These are phyloP conservation scores for Trematocara unimaculatum DNA, from an alignment of 2,113 vertebrate species.

Conservation along the genomic window DNA sequence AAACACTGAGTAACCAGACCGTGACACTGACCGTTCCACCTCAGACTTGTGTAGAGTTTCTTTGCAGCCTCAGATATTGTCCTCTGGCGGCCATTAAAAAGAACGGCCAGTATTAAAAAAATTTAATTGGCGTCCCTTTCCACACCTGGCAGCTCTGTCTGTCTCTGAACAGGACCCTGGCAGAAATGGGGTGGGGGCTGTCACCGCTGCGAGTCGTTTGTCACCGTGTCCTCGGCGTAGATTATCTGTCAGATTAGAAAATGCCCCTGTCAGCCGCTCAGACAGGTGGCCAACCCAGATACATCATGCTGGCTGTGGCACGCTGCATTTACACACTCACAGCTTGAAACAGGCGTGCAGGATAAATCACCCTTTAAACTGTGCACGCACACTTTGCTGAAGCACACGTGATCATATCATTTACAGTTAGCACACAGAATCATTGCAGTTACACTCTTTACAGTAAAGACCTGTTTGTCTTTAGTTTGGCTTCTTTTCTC, in stretches of 20 bases:
- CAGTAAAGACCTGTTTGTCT: neutral
- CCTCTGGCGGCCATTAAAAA: neutral
- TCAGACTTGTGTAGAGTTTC: neutral
- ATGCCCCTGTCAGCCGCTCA: constrained; percentile 56
- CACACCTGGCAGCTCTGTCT: neutral
- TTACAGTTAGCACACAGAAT: neutral
- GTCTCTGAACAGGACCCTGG: neutral
- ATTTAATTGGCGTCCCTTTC: neutral
- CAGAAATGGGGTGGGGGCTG: neutral
- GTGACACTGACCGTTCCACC: fast-evolving
- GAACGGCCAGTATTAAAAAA: neutral
- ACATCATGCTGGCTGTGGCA: constrained; percentile 39
- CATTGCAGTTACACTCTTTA: neutral
- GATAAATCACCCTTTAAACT: neutral
- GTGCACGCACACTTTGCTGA: neutral
- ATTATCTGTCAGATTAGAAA: constrained; percentile 77
- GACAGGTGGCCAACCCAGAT: constrained; percentile 55
- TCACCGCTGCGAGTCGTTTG: constrained; percentile 44
- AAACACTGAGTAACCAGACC: neutral
- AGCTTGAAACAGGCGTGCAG: neutral
- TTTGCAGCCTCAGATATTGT: neutral
- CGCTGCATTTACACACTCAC: neutral
- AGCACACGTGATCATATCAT: neutral
- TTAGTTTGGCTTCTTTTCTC: neutral
- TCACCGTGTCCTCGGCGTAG: constrained; percentile 63